Evolutionary conservation across 2,797 vertebrate genomes (phyloP), one percentile per base, ranked within the genome.

Genomic region (Premnoplex brunnescens): DNA sequence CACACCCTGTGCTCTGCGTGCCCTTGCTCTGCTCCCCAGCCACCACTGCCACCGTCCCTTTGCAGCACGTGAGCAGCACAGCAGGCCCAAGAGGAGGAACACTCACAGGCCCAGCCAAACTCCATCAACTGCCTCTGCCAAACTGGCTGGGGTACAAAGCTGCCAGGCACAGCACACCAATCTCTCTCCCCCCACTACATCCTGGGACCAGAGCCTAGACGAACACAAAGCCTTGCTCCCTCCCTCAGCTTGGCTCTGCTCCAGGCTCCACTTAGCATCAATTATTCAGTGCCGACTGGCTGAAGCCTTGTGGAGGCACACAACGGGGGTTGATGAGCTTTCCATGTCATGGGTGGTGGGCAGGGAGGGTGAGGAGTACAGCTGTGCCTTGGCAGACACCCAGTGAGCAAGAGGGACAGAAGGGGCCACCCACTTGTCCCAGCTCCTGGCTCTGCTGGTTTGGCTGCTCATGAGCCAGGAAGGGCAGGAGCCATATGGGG

Each of bases 201-300:
- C 44, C 37, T 3, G 9, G 71, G 67, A 64, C 46, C 51, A 43
- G 68, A 67, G 68, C 78, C 85, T 59, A 41, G 51, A 73, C 9
- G 81, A 92, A 72, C 39, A 78, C 32, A 48, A 62, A 75, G 71
- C 48, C 14, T 36, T 26, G 36, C 66, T 73, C 37, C 51, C 80
- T 81, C 77, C 81, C 68, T 75, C 10, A 2, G 24, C 71, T 44
- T 67, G 88, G 78, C 66, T 49, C 36, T 41, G 71, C 48, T 88
- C 82, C 91, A 86, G 85, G n/a, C 69, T 88, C 41, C 67, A 78
- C 79, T 95, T 80, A 86, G 66, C 89, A 95, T 94, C 79, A 84
- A 24, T 97, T 93, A 94, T 90, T 95, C 77, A 88, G 89, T 27
- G 54, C 71, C 1, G 63, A 34, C 54, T 60, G 6, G 18, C 60